Conservation (phyloP, 2,113 vertebrate species). For the Nibea coibor region DNA sequence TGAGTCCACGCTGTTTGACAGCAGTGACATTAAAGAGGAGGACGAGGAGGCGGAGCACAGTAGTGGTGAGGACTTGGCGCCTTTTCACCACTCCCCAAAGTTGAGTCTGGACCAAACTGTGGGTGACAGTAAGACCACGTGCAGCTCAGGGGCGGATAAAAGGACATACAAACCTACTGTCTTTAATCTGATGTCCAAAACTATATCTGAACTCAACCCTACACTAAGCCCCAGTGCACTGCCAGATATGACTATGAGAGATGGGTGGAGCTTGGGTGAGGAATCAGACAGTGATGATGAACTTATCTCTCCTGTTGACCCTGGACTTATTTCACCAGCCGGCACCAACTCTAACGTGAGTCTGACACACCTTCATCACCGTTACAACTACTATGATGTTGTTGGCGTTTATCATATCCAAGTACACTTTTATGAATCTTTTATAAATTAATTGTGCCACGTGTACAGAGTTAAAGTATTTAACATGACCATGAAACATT, state of each 20-base stretch:
- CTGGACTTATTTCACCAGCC: slow-evolving; percentile 72
- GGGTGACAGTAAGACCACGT: slow-evolving; percentile 41
- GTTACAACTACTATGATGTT: neutral
- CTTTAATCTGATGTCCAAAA: slow-evolving; percentile 81
- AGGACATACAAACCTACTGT: slow-evolving; percentile 75
- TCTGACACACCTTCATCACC: slow-evolving; percentile 23
- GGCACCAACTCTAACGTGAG: slow-evolving; percentile 83
- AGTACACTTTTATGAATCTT: neutral
- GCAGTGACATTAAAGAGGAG: slow-evolving; percentile 75
- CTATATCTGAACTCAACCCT: slow-evolving; percentile 77
- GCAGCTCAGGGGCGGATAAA: slow-evolving; percentile 59
- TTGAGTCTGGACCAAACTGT: slow-evolving; percentile 55
- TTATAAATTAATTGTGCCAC: neutral
- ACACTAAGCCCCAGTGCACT: slow-evolving; percentile 77
- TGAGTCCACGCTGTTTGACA: slow-evolving; percentile 83
- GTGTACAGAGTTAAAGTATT: neutral
- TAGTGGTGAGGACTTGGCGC: slow-evolving; percentile 37
- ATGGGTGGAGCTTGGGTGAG: slow-evolving; percentile 80
- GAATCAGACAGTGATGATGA: slow-evolving; percentile 82
- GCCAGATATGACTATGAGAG: slow-evolving; percentile 79
- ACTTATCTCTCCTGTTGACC: slow-evolving; percentile 70
- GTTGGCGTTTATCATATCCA: neutral
- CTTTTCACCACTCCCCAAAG: slow-evolving; percentile 65
- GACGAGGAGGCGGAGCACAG: slow-evolving; percentile 48
- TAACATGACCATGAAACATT: neutral